Base-by-base conservation (phyloP, 2,797 vertebrate species). In the Poecilia velifera region DNA sequence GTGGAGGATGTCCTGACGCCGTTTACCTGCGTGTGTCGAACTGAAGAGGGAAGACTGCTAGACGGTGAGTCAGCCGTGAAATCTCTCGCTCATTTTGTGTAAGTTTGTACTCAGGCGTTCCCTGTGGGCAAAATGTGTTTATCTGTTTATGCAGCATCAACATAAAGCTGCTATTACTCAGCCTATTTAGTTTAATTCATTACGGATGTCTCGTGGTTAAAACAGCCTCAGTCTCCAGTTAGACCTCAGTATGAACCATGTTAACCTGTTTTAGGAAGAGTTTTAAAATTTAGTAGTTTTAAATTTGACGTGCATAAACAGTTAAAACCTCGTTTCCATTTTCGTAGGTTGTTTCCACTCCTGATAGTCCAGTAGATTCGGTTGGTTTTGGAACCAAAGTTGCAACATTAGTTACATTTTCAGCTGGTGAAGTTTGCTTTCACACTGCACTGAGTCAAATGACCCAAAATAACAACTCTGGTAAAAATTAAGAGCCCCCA, bases 1-100 rank as follows among this genome's bases (percentile, higher is more conserved):
- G 87, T 98, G 49, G 97, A 98, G 92, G 97, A 98, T 20, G 97
- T 98, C 57, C 78, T 97, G 82, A 94, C 95, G 2, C 94, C 96
- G 0, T 89, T 90, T 25, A 94, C 89, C 0, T 98, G 97, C 55
- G 95, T 97, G 34, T 98, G 97, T 93, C 96, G 96, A 80, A 97
- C 97, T 25, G 97, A 97, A 36, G 96, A 96, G 85, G 97, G 97
- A 64, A 92, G 89, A 77, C 83, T 98, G 77, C 85, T 98, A 57
- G 97, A 98, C 25, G 96, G 97, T 98, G 89, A 93, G 92, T 85
- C 64, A 31, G 72, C 6, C 1, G 20, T 28, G 49, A 0, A 36
- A 14, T 55, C 55, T 73, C 51, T 39, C 8, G 25, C 6, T 55
- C 25, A 55, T 28, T 46, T 2, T 0, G 13, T 82, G 73, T 68